These are phyloP conservation scores for Serinus canaria DNA, from an alignment of 2,113 vertebrate species.

Conservation along the genomic window DNA sequence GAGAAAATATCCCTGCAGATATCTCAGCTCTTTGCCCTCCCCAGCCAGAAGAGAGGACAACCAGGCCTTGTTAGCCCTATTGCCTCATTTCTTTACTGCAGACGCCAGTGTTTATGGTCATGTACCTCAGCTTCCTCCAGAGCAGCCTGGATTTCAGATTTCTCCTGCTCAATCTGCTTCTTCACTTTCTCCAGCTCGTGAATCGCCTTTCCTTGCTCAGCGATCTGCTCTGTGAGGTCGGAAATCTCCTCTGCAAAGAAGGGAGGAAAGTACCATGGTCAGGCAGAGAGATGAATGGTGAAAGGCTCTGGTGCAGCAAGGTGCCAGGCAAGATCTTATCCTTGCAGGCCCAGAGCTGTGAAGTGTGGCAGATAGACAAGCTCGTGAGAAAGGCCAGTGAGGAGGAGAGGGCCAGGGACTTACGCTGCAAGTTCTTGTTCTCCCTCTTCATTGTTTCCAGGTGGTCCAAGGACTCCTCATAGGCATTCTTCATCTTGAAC, in stretches of 20 bases:
- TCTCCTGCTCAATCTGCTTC: background rate
- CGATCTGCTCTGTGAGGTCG: constrained; percentile 83
- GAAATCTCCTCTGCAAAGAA: constrained; percentile 81
- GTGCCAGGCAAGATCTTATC: background rate
- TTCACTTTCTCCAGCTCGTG: background rate
- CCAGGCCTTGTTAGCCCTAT: accelerated
- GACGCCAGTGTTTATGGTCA: constrained; percentile 13
- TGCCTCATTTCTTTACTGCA: background rate
- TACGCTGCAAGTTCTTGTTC: constrained; percentile 83
- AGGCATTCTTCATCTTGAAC: constrained; percentile 8
- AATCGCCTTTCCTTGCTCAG: constrained; percentile 83
- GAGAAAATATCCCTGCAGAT: background rate
- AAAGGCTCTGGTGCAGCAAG: background rate
- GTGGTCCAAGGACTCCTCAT: constrained; percentile 65
- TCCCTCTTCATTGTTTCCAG: constrained; percentile 79
- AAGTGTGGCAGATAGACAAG: too few relatives aligned
- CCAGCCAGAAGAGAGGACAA: accelerated
- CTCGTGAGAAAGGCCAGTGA: too few relatives aligned
- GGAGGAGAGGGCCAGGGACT: constrained; percentile 3
- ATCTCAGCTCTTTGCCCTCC: background rate
- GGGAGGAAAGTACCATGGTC: background rate
- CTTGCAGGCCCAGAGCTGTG: background rate
- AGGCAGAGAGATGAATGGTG: background rate
- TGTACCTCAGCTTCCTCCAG: background rate
- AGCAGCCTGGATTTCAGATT: background rate